Evolutionary conservation across 2,888 invertebrate species (phyloP), one percentile per base, ranked within the genome.

Genomic region (Scaptomyza flava): DNA sequence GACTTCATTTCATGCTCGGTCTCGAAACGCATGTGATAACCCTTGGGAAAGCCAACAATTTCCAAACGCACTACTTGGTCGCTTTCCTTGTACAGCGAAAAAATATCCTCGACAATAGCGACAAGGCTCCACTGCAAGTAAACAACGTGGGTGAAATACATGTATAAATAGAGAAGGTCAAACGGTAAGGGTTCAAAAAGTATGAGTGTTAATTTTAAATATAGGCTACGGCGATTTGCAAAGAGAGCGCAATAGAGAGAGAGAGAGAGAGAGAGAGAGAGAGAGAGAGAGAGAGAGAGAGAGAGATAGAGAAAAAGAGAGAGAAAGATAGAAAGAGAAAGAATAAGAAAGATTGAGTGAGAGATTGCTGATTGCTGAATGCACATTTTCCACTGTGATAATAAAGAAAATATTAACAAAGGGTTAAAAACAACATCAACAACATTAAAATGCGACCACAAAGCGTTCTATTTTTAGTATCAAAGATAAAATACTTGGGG

Each of bases 91-190:
- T 96, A 96, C 78, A 98, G 92, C 89, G 95, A 96, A 89, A 96
- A 96, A 68, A 98, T 92, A 80, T 97, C 96, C 90, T 97, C 97
- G 86, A 98, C 95, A 36, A 95, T 93, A 87, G 97, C 96, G 8
- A 97, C 93, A 75, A 95, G 94, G 64, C 93, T 93, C 95, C 95
- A 96, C 95, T 96, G 90, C 27, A 73, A 73, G 6, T 20, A 58
- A 38, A 38, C 23, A 20, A 47, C 12, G 20, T 11, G 45, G 34
- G 33, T 36, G 43, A 43, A 7, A 52, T n/a, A 34, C 11, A n/a
- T 1, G 12, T 8, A 34, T 36, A 34, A 52, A 38, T 38, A 52
- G 27, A 34, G 27, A 43, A 31, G 11, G 17, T 31, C 47, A 31
- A 17, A 46, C 33, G 43, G 6, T 11, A 6, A 34, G 6, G 34